Percentiles rank a stretch among this genome's conserved stretches.
Evolutionary conservation across 2,888 invertebrate species (phyloP).

Genomic region (Lithodes maja): DNA sequence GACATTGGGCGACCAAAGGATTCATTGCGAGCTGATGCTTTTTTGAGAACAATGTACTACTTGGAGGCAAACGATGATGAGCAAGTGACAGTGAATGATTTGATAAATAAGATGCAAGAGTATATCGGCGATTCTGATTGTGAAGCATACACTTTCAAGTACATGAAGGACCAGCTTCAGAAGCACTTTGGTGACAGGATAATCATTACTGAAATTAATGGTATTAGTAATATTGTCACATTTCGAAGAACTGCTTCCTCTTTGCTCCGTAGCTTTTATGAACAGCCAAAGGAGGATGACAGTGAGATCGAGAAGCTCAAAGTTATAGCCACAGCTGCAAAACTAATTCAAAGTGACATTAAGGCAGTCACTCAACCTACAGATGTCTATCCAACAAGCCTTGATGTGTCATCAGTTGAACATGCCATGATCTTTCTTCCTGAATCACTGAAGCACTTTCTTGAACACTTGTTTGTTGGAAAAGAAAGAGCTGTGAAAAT

Average conservation of each 20-base stretch:
- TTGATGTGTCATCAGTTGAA: neutral
- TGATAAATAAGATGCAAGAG: neutral
- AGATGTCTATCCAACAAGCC: neutral
- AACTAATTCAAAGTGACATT: neutral
- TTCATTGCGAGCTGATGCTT: neutral
- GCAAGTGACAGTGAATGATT: too few relatives aligned
- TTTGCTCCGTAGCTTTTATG: neutral
- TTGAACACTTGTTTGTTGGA: slow-evolving; percentile 6
- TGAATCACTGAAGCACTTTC: neutral
- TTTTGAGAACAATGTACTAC: too few relatives aligned
- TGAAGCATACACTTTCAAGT: neutral
- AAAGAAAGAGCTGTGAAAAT: neutral
- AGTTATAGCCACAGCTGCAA: neutral
- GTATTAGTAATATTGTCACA: neutral
- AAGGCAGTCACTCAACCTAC: neutral
- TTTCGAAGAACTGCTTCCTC: neutral
- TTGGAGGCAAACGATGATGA: too few relatives aligned
- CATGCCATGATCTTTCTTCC: neutral
- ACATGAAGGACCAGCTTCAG: neutral
- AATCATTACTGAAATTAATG: neutral
- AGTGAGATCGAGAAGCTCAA: neutral
- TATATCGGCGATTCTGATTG: neutral
- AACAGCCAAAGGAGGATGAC: neutral
- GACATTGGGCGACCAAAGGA: neutral
- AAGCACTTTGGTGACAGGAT: neutral